Conservation (phyloP, 2,888 invertebrate genomes). For the Torymus auratus region DNA sequence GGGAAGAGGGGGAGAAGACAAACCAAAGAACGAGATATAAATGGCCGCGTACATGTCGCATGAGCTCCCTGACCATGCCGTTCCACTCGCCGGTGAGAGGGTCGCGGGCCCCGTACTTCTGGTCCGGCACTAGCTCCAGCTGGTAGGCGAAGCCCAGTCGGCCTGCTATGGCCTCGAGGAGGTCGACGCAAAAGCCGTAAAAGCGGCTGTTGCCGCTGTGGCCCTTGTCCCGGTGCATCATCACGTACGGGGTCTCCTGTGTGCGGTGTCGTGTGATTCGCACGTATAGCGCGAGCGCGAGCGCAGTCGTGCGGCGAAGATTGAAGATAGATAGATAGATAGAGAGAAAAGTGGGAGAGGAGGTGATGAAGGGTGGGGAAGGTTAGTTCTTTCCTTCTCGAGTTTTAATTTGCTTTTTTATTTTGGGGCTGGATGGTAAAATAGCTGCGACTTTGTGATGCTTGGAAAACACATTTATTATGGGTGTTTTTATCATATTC, state of each 20-base stretch:
- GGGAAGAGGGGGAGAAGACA: slow-evolving; percentile 56
- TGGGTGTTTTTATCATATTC: too few relatives aligned
- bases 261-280: too few relatives aligned
- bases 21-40: slow-evolving; percentile 70
- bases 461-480: too few relatives aligned
- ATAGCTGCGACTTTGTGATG: too few relatives aligned
- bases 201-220: slow-evolving; percentile 86
- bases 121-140: slow-evolving; percentile 84
- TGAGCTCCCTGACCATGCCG: slow-evolving; percentile 84
- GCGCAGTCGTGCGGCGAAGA: slow-evolving; percentile 27
- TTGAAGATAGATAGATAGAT: slow-evolving; percentile 12
- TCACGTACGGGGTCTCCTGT: slow-evolving; percentile 86
- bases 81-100: slow-evolving; percentile 82
- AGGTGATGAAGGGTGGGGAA: not conserved
- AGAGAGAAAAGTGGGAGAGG: not conserved
- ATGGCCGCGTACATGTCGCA: slow-evolving; percentile 81
- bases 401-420: too few relatives aligned
- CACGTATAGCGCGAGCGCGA: too few relatives aligned
- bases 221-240: slow-evolving; percentile 84
- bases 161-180: slow-evolving; percentile 82
- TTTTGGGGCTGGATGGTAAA: too few relatives aligned
- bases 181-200: slow-evolving; percentile 88
- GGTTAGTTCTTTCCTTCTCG: too few relatives aligned
- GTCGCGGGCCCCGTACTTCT: slow-evolving; percentile 82
- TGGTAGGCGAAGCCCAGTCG: slow-evolving; percentile 85